phyloP scores from a whole-genome alignment of 2,888 invertebrate species.

The Tridacna crocea region DNA sequence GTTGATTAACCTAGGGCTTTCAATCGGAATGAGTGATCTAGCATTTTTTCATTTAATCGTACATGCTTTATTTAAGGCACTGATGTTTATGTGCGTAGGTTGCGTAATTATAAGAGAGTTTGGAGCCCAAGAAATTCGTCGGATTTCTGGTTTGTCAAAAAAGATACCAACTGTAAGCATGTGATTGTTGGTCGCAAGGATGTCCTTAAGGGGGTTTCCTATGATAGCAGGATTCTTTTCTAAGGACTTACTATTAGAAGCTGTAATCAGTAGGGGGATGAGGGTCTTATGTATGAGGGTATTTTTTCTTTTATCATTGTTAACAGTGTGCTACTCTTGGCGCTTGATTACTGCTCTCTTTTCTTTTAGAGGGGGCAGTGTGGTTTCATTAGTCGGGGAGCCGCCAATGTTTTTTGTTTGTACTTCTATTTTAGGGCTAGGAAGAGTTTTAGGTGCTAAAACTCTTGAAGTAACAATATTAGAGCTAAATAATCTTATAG shows the following conservation, averaged over 20 bases:
- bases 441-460: constrained; percentile 1
- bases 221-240: constrained; percentile 79
- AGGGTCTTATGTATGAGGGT: constrained; percentile 1
- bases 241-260: constrained; percentile 77
- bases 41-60: constrained; percentile 90
- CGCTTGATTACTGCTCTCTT: background rate
- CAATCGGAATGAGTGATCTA: constrained; percentile 86
- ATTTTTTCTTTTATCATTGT: constrained; percentile 9
- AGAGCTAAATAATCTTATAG: background rate
- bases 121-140: constrained; percentile 89
- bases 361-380: background rate
- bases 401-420: background rate
- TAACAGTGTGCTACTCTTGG: constrained; percentile 2
- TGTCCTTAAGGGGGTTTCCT: constrained; percentile 73
- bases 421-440: background rate
- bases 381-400: no score
- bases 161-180: constrained; percentile 70
- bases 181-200: constrained; percentile 61
- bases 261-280: constrained; percentile 10
- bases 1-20: constrained; percentile 89
- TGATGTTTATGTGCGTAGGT: constrained; percentile 90
- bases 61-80: constrained; percentile 91
- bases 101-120: constrained; percentile 88
- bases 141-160: constrained; percentile 61
- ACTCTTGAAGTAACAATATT: constrained; percentile 1